Conservation (phyloP, 2,888 invertebrate species). For the Pollenia angustigena region DNA sequence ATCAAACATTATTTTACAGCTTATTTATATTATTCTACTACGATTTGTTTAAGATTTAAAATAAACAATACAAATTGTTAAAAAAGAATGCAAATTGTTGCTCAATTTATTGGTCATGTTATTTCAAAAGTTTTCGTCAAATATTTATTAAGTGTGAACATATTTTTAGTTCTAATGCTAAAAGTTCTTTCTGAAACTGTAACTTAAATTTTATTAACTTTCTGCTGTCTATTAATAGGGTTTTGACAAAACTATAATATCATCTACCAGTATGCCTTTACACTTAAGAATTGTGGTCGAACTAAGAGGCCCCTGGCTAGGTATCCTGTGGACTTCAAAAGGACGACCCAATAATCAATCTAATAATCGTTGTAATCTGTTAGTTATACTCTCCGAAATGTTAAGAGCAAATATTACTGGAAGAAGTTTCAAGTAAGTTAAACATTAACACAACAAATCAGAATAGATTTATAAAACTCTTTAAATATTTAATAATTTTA, state of each 20-base stretch:
- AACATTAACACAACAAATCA: not conserved
- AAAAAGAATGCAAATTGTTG: no score
- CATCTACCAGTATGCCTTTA: conserved; percentile 69
- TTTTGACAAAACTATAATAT: conserved; percentile 76
- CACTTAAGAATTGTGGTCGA: conserved; percentile 77
- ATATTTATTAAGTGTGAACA: no score
- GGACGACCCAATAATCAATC: conserved; percentile 46
- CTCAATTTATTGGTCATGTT: no score
- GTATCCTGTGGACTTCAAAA: conserved; percentile 76
- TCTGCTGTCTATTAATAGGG: conserved; percentile 70
- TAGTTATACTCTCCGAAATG: conserved; percentile 78
- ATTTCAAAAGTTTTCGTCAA: no score
- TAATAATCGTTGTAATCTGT: conserved; percentile 75
- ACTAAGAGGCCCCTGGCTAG: conserved; percentile 77
- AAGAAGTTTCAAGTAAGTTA: conserved; percentile 76
- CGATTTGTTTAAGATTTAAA: no score
- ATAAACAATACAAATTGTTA: no score
- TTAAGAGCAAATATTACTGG: conserved; percentile 75
- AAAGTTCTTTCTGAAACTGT: no score
- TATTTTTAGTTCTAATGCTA: no score
- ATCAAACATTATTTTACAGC: no score
- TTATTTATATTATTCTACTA: no score
- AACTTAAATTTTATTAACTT: not conserved
- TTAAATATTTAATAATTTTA: not conserved
- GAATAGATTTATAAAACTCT: not conserved